Percentiles rank a stretch among this genome's conserved stretches.
These are phyloP conservation scores for Tribolium castaneum DNA, from an alignment of 1,140 invertebrate species.

Conservation along the genomic window DNA sequence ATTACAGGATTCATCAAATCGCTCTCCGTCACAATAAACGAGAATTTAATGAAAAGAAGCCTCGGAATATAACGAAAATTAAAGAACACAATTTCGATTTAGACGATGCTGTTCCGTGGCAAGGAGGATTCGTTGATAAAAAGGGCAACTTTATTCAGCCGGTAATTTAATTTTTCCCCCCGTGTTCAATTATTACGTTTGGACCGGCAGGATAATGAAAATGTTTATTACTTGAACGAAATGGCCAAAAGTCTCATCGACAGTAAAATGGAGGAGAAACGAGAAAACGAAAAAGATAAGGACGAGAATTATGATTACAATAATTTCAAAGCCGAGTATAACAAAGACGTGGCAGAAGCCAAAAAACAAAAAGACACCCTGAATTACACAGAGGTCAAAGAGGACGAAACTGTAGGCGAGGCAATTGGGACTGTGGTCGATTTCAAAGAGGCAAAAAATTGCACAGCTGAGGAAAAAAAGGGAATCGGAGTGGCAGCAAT, in stretches of 20 bases:
- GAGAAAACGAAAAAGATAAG: constrained; percentile 34
- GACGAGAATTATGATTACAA: constrained; percentile 58
- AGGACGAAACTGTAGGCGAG: constrained; percentile 58
- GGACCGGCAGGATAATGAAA: constrained; percentile 44
- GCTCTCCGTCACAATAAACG: constrained; percentile 31
- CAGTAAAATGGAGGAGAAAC: constrained; percentile 38
- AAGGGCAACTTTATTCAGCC: constrained; percentile 43
- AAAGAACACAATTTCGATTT: constrained; percentile 51
- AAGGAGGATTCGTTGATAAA: constrained; percentile 54
- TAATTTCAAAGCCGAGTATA: constrained; percentile 56
- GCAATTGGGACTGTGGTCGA: constrained; percentile 53
- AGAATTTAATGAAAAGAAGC: constrained; percentile 6
- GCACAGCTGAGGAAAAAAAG: constrained; percentile 58
- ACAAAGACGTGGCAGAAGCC: constrained; percentile 50
- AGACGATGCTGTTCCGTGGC: constrained; percentile 49
- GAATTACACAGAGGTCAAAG: constrained; percentile 59
- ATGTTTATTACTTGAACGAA: constrained; percentile 50
- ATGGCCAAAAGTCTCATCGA: constrained; percentile 39
- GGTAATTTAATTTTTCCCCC: not conserved
- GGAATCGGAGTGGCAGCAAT: constrained; percentile 56
- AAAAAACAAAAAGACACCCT: constrained; percentile 52
- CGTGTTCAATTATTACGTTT: constrained; percentile 1
- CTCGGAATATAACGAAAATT: constrained; percentile 34
- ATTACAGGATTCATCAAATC: constrained; percentile 52
- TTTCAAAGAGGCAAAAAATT: constrained; percentile 54